phyloP scores from a whole-genome alignment of 2,113 vertebrate genomes.

The Progne subis region DNA sequence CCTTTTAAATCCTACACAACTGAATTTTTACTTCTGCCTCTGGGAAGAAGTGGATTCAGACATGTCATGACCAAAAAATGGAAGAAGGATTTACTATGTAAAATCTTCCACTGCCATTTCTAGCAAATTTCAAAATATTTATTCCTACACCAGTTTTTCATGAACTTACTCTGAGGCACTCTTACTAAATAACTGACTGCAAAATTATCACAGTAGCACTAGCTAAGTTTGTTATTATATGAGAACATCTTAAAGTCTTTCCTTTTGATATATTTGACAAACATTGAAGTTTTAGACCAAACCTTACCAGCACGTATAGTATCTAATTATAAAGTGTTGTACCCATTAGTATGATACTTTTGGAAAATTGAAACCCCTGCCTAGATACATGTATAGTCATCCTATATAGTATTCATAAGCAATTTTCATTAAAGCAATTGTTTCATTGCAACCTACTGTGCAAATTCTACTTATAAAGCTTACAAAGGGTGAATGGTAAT shows the following conservation, averaged over 20 bases:
- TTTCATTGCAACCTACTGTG: not conserved
- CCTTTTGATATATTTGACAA: not conserved
- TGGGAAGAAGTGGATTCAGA: not conserved
- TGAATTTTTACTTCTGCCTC: not conserved
- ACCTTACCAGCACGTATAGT: not conserved
- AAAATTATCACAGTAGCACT: not conserved
- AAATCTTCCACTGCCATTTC: not conserved
- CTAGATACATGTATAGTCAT: not conserved
- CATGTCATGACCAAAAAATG: not conserved
- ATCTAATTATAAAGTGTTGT: not conserved
- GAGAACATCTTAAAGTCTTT: not conserved
- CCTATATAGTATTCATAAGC: not conserved
- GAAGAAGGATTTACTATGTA: not conserved
- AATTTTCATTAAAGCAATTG: slow-evolving; percentile 2
- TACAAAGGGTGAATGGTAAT: not conserved
- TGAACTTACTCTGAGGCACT: not conserved
- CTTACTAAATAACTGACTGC: not conserved
- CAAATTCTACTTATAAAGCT: not conserved
- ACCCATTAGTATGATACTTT: not conserved
- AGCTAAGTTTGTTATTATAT: not conserved
- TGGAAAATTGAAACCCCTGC: not conserved
- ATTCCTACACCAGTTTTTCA: not conserved
- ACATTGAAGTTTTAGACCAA: not conserved
- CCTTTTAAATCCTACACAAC: not conserved
- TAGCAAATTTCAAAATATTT: not conserved